phyloP scores from a whole-genome alignment of 2,113 vertebrate species.

The Jacana jacana region DNA sequence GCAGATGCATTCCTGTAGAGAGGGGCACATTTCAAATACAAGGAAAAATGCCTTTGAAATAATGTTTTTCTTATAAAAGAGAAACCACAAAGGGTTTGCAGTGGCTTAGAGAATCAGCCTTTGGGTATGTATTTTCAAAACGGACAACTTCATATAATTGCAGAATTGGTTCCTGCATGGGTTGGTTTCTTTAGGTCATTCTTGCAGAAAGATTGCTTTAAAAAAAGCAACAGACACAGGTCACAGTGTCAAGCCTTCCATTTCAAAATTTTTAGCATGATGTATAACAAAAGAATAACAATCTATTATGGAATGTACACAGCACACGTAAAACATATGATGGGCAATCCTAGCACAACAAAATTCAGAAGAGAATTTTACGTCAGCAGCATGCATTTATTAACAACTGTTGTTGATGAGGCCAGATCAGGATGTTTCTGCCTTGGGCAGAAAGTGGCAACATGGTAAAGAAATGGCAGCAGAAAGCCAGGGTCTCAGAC shows the following conservation, averaged over 20 bases:
- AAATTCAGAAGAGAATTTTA: neutral
- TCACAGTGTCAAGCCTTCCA: neutral
- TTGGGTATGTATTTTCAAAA: neutral
- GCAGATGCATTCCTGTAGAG: neutral
- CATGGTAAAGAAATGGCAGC: neutral
- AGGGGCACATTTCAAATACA: neutral
- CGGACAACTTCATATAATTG: neutral
- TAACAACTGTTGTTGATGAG: neutral
- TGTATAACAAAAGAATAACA: neutral
- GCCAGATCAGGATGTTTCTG: neutral
- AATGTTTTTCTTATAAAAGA: neutral
- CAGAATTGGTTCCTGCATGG: neutral
- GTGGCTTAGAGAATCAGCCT: neutral
- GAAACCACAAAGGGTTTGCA: neutral
- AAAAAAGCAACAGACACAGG: neutral
- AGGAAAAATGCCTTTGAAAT: neutral
- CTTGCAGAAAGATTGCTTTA: neutral
- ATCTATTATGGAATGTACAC: accelerated
- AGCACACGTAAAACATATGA: neutral
- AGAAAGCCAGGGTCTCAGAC: neutral
- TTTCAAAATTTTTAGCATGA: neutral
- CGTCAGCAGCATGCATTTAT: accelerated
- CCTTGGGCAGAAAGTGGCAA: neutral
- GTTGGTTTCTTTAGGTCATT: neutral
- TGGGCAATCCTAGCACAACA: neutral